phyloP scores from a whole-genome alignment of 2,888 invertebrate species.

The Agriopis aurantiaria region DNA sequence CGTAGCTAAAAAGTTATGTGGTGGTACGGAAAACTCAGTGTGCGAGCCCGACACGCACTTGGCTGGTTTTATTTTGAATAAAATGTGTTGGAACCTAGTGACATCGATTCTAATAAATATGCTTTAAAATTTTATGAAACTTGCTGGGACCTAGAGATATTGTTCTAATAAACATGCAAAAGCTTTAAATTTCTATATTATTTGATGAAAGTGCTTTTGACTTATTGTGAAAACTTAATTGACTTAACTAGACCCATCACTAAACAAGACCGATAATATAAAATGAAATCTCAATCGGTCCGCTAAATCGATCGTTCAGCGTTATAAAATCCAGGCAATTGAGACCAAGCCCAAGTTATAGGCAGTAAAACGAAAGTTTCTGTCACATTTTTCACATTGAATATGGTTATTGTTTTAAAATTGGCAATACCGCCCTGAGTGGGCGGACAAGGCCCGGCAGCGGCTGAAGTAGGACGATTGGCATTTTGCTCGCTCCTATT shows the following conservation, averaged over 20 bases:
- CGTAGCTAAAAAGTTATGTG: too few relatives aligned
- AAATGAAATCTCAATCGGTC: constrained; percentile 7
- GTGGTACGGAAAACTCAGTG: too few relatives aligned
- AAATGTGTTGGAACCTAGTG: too few relatives aligned
- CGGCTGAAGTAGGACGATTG: constrained; percentile 44
- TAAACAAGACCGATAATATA: neutral
- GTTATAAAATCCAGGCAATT: constrained; percentile 9
- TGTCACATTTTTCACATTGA: constrained; percentile 33
- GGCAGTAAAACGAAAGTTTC: constrained; percentile 32
- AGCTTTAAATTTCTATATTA: too few relatives aligned
- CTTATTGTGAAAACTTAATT: too few relatives aligned
- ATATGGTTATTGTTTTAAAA: constrained; percentile 43
- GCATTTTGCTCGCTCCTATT: constrained; percentile 41
- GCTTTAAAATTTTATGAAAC: too few relatives aligned
- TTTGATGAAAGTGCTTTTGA: too few relatives aligned
- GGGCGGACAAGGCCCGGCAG: constrained; percentile 41
- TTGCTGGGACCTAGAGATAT: too few relatives aligned
- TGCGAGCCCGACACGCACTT: too few relatives aligned
- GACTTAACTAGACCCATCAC: neutral
- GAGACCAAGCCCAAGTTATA: constrained; percentile 20
- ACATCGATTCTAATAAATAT: too few relatives aligned
- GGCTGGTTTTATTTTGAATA: too few relatives aligned
- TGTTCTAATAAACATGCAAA: too few relatives aligned
- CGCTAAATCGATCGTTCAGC: neutral
- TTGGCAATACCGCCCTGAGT: constrained; percentile 32